These are phyloP conservation scores for Baccha elongata DNA, from an alignment of 2,888 invertebrate genomes.

Conservation along the genomic window DNA sequence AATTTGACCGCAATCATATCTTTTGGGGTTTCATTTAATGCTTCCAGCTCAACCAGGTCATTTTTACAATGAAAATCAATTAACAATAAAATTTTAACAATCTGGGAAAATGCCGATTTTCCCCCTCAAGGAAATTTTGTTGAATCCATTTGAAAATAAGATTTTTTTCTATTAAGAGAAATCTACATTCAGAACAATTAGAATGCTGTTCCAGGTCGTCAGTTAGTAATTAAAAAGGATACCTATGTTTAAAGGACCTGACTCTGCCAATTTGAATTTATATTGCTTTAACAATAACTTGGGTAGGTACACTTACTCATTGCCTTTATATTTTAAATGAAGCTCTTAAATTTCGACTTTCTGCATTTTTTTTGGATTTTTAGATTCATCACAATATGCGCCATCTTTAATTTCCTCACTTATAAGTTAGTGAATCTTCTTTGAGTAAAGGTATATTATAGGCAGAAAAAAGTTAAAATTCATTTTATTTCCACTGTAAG, in stretches of 20 bases:
- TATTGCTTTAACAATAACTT: no score
- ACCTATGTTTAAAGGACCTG: conserved; percentile 5
- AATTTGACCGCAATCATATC: conserved; percentile 28
- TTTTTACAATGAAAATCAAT: conserved; percentile 67
- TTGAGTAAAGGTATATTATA: no score
- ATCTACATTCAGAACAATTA: conserved; percentile 52
- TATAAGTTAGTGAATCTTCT: no score
- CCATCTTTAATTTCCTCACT: no score
- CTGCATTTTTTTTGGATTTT: no score
- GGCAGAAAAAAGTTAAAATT: conserved; percentile 27
- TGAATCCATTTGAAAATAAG: no score
- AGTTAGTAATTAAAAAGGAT: conserved; percentile 44
- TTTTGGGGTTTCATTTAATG: conserved; percentile 50
- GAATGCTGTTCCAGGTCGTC: conserved; percentile 39
- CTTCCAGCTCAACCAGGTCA: conserved; percentile 49
- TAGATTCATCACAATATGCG: no score
- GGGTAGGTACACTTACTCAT: no score
- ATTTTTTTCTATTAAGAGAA: no score
- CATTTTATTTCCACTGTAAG: conserved; percentile 50
- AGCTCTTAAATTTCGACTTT: no score
- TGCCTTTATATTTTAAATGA: no score
- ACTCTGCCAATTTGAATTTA: no score
- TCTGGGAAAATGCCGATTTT: conserved; percentile 50
- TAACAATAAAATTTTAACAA: conserved; percentile 58
- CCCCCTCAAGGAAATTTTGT: conserved; percentile 20